Evolutionary conservation across 2,113 vertebrate species (phyloP).

Genomic region (Oryzias woworae): DNA sequence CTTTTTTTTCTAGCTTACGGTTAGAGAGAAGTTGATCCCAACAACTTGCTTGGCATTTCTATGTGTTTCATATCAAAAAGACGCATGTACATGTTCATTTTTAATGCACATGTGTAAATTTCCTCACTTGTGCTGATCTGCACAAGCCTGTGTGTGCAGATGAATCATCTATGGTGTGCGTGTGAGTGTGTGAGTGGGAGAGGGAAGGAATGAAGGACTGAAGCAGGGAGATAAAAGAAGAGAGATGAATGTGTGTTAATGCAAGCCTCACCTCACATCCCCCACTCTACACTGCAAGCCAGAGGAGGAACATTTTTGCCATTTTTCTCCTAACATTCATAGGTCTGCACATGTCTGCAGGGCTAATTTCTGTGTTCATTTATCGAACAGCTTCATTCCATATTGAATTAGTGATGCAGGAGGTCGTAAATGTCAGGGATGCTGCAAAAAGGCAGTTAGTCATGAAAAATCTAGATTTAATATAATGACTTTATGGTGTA

Average conservation of each 20-base stretch:
- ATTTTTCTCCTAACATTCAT: constrained; percentile 47
- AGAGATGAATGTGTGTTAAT: constrained; percentile 61
- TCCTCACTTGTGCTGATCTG: constrained; percentile 18
- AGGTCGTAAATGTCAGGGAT: constrained; percentile 10
- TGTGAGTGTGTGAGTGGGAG: constrained; percentile 17
- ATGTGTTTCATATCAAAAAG: constrained; percentile 1
- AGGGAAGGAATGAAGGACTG: constrained; percentile 19
- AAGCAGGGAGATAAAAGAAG: constrained; percentile 41
- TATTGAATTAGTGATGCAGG: not conserved
- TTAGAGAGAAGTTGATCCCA: not conserved
- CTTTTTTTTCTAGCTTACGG: not conserved
- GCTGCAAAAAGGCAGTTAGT: constrained; percentile 7
- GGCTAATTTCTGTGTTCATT: constrained; percentile 26
- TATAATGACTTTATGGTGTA: not conserved
- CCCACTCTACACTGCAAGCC: constrained; percentile 17
- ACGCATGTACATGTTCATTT: not conserved
- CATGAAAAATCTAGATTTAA: not conserved
- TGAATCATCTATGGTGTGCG: constrained; percentile 31
- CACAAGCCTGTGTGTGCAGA: constrained; percentile 15
- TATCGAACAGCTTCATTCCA: constrained; percentile 18
- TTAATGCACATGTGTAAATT: constrained; percentile 27
- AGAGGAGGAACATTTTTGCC: constrained; percentile 44
- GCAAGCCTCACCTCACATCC: constrained; percentile 55
- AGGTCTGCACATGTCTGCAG: constrained; percentile 27
- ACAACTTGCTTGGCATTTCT: not conserved